A percentile compares a stretch with the other conserved stretches of the same genome.
Evolutionary conservation across 2,888 invertebrate genomes (phyloP).

Genomic region (Cephus pygmeus): DNA sequence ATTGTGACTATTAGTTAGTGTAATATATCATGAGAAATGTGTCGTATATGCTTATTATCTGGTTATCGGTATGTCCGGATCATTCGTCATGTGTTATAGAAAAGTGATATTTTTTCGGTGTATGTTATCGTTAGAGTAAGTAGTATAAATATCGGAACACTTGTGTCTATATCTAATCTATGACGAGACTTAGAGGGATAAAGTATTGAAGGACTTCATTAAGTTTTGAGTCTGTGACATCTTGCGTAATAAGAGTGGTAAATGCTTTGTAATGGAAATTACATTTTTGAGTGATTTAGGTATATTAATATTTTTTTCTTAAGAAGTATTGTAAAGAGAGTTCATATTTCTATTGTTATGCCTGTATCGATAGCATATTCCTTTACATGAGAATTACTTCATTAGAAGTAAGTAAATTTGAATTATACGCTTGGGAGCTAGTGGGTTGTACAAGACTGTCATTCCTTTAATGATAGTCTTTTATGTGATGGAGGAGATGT

Average conservation of each 20-base stretch:
- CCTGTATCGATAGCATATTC: not conserved
- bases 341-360: not conserved
- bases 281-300: not conserved
- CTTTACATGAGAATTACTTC: not conserved
- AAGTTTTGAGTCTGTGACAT: not conserved
- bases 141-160: not conserved
- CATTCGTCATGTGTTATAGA: not conserved
- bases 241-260: not conserved
- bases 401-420: not conserved
- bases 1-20: not conserved
- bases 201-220: not conserved
- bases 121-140: not conserved
- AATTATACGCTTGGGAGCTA: not conserved
- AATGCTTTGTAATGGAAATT: not conserved
- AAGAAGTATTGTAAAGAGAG: not conserved
- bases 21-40: not conserved
- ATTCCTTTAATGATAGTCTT: not conserved
- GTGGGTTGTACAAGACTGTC: not conserved
- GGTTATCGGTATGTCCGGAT: not conserved
- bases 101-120: not conserved
- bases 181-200: not conserved
- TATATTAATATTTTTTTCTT: not conserved
- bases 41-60: not conserved
- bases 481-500: not conserved
- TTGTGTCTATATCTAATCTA: not conserved